Evolutionary conservation across 2,888 invertebrate species (phyloP), one percentile per base, ranked within the genome.

Genomic region (Aelia acuminata): DNA sequence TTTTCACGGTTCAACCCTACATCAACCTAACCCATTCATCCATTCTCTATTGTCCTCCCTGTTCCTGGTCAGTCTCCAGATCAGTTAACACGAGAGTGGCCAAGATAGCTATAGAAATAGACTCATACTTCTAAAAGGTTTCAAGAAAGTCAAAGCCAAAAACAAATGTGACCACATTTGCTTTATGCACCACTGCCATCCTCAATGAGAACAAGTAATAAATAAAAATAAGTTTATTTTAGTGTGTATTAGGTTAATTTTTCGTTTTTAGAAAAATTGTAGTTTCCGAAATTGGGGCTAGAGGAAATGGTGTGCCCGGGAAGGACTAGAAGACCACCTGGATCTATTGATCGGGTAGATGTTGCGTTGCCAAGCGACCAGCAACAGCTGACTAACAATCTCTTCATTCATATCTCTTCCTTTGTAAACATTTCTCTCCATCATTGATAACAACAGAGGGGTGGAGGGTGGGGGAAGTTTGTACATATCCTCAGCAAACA

Each of bases 331-430:
- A 70, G 63, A 70, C 63, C 63, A 70, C 63, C 63, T 70, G 63
- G 63, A 35, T 70, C 31, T 70, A 70, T 70, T 70, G 63, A 70
- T 70, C 63, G 63, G 35, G 63, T 20, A 35, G 63, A 70, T 63
- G 63, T 35, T 35, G 31, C 63, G 63, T 70, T 70, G 63, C 63
- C 63, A 70, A 35, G 63, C 63, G 63, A 70, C 63, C 63, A 63
- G 63, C 63, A 63, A 63, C 63, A 63, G 63, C 63, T 63, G 63
- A 63, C 63, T 63, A 63, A 63, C 63, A 63, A 63, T 31, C 63
- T 63, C 63, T 63, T 31, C 63, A 63, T 31, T 63, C 63, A 63
- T 63, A 63, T 63, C 63, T 31, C 3, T 63, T 31, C 63, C 3
- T 63, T 63, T 31, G 63, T 63, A 63, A 63, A 63, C 63, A 63